Percentiles rank a stretch among this genome's conserved stretches.
Evolutionary conservation across 2,113 vertebrate species (phyloP).

Genomic region (Gallinago jamesoni): DNA sequence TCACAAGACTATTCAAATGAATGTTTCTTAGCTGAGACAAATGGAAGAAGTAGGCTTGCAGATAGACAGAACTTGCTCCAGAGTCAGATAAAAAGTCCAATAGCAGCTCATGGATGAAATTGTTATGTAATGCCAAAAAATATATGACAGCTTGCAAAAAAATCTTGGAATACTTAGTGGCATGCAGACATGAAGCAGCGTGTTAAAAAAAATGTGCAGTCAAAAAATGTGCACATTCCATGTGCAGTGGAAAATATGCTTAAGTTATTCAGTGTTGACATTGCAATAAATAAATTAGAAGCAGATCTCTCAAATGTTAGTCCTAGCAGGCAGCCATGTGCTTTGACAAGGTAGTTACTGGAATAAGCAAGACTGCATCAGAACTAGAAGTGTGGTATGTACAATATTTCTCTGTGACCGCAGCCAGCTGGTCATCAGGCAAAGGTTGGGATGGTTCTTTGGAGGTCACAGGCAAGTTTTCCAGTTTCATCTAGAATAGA

Average conservation of each 20-base stretch:
- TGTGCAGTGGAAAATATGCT: slow-evolving; percentile 46
- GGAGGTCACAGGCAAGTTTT: not conserved
- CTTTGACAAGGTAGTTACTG: slow-evolving; percentile 8
- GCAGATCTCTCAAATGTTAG: slow-evolving; percentile 44
- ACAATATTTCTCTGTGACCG: not conserved
- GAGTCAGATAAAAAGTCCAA: not conserved
- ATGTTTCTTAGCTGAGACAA: not conserved
- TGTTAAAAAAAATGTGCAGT: slow-evolving; percentile 57
- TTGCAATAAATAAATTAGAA: slow-evolving; percentile 49
- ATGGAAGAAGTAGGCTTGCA: not conserved
- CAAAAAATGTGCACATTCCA: not conserved
- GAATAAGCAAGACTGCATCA: not conserved
- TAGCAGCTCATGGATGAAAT: not conserved
- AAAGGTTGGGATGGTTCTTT: not conserved
- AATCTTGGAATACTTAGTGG: slow-evolving; percentile 33
- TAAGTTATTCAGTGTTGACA: slow-evolving; percentile 56
- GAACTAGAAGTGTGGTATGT: not conserved
- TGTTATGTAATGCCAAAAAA: slow-evolving; percentile 48
- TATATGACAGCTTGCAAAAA: slow-evolving; percentile 51
- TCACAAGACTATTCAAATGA: not conserved
- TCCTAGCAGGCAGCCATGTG: slow-evolving; percentile 34
- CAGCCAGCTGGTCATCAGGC: not conserved
- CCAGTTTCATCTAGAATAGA: not conserved
- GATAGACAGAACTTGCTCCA: not conserved
- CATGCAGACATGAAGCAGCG: not conserved